Base-by-base conservation (phyloP, 2,113 vertebrate species). In the Ardeotis arabs region DNA sequence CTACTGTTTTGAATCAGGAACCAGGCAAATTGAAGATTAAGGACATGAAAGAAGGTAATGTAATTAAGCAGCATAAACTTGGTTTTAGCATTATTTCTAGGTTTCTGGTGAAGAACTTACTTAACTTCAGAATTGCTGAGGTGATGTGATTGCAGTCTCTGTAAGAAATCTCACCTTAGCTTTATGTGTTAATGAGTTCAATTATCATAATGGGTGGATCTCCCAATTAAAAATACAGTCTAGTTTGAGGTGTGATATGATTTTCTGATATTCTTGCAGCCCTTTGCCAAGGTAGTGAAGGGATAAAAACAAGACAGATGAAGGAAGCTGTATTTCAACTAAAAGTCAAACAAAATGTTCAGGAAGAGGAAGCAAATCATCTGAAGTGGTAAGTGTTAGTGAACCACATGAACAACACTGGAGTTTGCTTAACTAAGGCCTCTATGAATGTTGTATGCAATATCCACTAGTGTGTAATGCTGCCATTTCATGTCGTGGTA, bases 1-100 rank as follows among this genome's bases (percentile, higher is more conserved):
- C 98, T 67, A 98, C 98, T 74, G 98, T 99, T 97, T 96, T 99
- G 93, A 99, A 98, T 84, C 98, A 98, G 96, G 97, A 98, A 76
- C 96, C 97, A 35, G 98, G 98, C 63, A 99, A 99, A 97, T 31
- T 98, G 87, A 98, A 96, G 95, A 95, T 97, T 79, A 99, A 97
- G 97, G 97, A 98, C 50, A 90, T 99, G 75, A 98, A 96, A 96
- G 96, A 98, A 98, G 99, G 99, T 99, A 98, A 96, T 60, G 5
- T 59, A 63, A 50, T 85, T 87, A 83, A 75, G 29, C 16, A 68
- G 45, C 23, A 60, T 58, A 58, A 85, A 70, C 29, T 87, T 70
- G 12, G 4, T 76, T 6, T 75, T 92, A 89, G 35, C 44, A 29
- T 63, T 91, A 33, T 83, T 79, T 91, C n/a, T 47, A 66, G 22